phyloP scores from a whole-genome alignment of 1,140 invertebrate genomes.

The Tigriopus japonicus region DNA sequence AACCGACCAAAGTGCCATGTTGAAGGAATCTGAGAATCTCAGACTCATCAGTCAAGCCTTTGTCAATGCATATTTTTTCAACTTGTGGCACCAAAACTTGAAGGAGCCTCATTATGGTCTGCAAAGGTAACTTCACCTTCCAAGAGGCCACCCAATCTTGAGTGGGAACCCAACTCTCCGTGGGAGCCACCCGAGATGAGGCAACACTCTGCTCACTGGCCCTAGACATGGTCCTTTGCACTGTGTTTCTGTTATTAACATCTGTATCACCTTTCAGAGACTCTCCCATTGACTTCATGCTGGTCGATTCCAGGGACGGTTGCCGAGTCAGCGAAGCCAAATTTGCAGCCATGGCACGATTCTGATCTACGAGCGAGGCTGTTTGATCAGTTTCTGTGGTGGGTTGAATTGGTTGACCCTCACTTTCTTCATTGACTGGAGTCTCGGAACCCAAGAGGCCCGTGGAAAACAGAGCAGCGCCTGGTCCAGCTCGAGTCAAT shows the following conservation, averaged over 20 bases:
- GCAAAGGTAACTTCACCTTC: slow-evolving; percentile 89
- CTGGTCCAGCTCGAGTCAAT: slow-evolving; percentile 18
- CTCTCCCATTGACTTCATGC: neutral
- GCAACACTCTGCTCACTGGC: neutral
- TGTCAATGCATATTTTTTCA: slow-evolving; percentile 99
- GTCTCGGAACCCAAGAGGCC: neutral
- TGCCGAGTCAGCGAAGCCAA: slow-evolving; percentile 13
- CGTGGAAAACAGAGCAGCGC: neutral
- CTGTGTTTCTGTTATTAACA: neutral
- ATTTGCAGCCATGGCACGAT: slow-evolving; percentile 18
- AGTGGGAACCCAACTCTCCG: slow-evolving; percentile 52
- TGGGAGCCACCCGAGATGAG: neutral
- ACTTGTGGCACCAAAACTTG: slow-evolving; percentile 96
- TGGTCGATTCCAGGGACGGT: neutral
- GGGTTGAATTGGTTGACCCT: slow-evolving; percentile 15
- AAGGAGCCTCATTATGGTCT: slow-evolving; percentile 94
- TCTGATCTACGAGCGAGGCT: slow-evolving; percentile 11
- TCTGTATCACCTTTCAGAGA: neutral
- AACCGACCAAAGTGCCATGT: slow-evolving; percentile 90
- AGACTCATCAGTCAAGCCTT: slow-evolving; percentile 96
- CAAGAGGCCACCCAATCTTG: slow-evolving; percentile 88
- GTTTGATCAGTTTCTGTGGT: slow-evolving; percentile 7
- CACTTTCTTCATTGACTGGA: neutral
- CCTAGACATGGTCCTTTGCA: no score
- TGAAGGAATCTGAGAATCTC: slow-evolving; percentile 98